phyloP scores from a whole-genome alignment of 2,888 invertebrate species.

The Scotopteryx bipunctaria region DNA sequence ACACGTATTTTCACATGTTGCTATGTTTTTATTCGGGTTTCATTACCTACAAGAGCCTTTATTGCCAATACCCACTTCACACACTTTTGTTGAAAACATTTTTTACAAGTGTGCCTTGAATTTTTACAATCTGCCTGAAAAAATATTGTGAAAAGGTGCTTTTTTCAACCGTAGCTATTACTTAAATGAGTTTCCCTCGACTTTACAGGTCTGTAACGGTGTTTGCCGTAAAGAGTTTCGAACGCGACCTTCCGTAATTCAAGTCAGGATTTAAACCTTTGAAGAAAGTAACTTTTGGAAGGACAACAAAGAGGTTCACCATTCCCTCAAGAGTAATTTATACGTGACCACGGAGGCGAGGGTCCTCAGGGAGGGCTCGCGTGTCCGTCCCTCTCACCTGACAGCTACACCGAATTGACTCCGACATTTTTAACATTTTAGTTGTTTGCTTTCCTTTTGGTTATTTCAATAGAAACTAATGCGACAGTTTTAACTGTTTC shows the following conservation, averaged over 20 bases:
- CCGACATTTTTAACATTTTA: slow-evolving; percentile 55
- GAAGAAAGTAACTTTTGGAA: slow-evolving; percentile 73
- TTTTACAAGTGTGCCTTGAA: neutral
- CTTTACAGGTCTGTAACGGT: slow-evolving; percentile 49
- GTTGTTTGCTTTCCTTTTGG: slow-evolving; percentile 40
- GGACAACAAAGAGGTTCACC: slow-evolving; percentile 72
- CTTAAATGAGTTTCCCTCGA: slow-evolving; percentile 46
- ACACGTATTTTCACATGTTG: slow-evolving; percentile 12
- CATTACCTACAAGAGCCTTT: neutral
- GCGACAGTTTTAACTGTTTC: neutral
- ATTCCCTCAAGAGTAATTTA: slow-evolving; percentile 76
- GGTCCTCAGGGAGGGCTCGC: slow-evolving; percentile 62
- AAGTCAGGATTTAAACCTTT: slow-evolving; percentile 76
- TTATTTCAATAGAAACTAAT: neutral
- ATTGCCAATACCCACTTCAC: neutral
- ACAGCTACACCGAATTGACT: slow-evolving; percentile 53
- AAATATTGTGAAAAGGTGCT: slow-evolving; percentile 8
- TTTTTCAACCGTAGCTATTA: slow-evolving; percentile 32
- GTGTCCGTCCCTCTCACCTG: slow-evolving; percentile 55
- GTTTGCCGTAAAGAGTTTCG: slow-evolving; percentile 62
- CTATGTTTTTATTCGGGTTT: slow-evolving; percentile 1
- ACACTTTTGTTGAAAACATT: neutral
- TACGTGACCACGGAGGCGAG: slow-evolving; percentile 72
- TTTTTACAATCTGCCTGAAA: neutral
- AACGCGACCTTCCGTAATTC: slow-evolving; percentile 68